phyloP scores from a whole-genome alignment of 1,140 invertebrate species.

The Dreissena polymorpha region DNA sequence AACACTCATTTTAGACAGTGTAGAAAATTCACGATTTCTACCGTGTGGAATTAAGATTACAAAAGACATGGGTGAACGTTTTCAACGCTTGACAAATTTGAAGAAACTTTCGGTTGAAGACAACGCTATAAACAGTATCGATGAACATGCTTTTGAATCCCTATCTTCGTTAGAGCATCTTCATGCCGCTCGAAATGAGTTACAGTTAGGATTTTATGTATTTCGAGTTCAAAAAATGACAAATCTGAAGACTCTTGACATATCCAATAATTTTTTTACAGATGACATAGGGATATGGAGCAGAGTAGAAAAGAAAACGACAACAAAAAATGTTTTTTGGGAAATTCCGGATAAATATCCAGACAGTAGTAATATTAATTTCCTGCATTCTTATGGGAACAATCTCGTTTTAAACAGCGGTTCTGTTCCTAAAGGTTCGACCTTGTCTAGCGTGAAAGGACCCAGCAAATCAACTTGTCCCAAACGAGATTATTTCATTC shows the following conservation, averaged over 20 bases:
- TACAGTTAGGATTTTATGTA: constrained; percentile 8
- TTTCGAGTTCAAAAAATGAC: not conserved
- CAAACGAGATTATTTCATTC: constrained; percentile 3
- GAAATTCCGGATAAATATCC: no score
- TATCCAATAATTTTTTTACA: constrained; percentile 13
- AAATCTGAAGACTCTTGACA: constrained; percentile 10
- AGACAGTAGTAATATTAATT: no score
- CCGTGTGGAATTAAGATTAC: not conserved
- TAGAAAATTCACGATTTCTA: not conserved
- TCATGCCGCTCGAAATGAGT: not conserved
- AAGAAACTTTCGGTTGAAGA: constrained; percentile 18
- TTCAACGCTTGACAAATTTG: constrained; percentile 1
- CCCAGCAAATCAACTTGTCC: not conserved
- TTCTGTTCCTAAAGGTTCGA: no score
- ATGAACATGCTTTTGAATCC: not conserved
- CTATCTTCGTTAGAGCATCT: constrained; percentile 4
- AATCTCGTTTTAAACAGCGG: no score
- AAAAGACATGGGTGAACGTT: not conserved
- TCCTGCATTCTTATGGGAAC: no score
- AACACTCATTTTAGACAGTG: constrained; percentile 14
- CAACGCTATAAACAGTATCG: constrained; percentile 9
- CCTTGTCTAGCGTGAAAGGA: no score
- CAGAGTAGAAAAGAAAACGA: no score
- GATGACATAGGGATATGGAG: constrained; percentile 8
- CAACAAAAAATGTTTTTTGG: no score